phyloP scores from a whole-genome alignment of 2,113 vertebrate species.

The Polyodon spathula region DNA sequence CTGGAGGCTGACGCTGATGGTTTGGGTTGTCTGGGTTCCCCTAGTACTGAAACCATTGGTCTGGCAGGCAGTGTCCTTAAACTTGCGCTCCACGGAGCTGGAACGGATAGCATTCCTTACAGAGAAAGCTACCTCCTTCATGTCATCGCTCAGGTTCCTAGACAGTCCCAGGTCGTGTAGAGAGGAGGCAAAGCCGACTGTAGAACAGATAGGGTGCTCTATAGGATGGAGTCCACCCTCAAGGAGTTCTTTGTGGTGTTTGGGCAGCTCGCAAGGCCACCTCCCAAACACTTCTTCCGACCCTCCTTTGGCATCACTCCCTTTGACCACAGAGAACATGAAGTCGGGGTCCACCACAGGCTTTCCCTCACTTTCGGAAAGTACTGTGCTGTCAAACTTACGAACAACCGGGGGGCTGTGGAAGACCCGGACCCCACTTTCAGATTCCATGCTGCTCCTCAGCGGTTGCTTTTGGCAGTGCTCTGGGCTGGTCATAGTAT shows the following conservation, averaged over 20 bases:
- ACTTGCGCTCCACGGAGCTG: conserved; percentile 44
- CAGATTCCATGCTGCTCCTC: conserved; percentile 45
- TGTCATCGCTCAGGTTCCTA: conserved; percentile 90
- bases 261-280: conserved; percentile 72
- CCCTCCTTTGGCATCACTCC: conserved; percentile 48
- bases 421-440: conserved; percentile 67
- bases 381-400: conserved; percentile 43
- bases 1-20: conserved; percentile 84
- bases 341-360: conserved; percentile 57
- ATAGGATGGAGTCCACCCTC: conserved; percentile 50
- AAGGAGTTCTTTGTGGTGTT: conserved; percentile 57
- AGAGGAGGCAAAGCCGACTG: conserved; percentile 72
- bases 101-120: conserved; percentile 72
- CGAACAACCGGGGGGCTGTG: conserved; percentile 65
- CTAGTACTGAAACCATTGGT: conserved; percentile 77
- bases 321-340: conserved; percentile 62
- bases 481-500: conserved; percentile 80
- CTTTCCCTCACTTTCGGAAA: conserved; percentile 35
- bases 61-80: conserved; percentile 81
- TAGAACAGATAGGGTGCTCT: conserved; percentile 62
- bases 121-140: conserved; percentile 95
- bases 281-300: conserved; percentile 65
- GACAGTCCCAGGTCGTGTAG: conserved; percentile 77
- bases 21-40: conserved; percentile 85
- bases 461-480: conserved; percentile 73